Conservation (phyloP, 2,888 invertebrate genomes). For the Drosophila demipolita region DNA sequence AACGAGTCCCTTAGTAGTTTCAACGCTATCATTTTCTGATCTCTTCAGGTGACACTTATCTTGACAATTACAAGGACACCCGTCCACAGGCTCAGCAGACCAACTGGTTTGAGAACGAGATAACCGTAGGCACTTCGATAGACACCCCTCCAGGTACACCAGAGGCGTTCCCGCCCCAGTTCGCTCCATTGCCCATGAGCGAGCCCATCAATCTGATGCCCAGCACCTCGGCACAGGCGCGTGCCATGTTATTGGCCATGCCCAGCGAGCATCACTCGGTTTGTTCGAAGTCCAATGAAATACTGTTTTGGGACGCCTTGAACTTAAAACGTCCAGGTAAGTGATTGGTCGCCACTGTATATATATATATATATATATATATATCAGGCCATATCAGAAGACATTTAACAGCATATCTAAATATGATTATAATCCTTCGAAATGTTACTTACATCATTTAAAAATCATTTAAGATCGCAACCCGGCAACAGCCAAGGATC, state of each 20-base stretch:
- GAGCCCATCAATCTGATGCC: conserved; percentile 13
- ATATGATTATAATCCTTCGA: background rate
- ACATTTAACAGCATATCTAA: background rate
- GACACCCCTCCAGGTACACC: conserved; percentile 12
- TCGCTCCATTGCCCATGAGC: background rate
- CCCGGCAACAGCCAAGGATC: too few relatives aligned
- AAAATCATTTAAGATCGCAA: background rate
- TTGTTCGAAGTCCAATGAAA: background rate
- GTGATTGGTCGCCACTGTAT: background rate
- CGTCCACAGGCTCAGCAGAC: background rate
- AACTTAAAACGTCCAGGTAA: background rate
- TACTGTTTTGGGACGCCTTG: background rate
- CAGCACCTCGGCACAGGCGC: conserved; percentile 43
- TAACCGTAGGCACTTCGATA: background rate
- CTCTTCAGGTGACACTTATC: background rate
- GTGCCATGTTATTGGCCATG: conserved; percentile 2
- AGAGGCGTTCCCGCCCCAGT: accelerated
- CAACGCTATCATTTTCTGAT: too few relatives aligned
- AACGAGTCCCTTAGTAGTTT: background rate
- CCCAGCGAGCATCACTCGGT: background rate
- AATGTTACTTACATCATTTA: background rate
- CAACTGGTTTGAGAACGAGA: background rate
- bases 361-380: too few relatives aligned
- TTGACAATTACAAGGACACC: background rate
- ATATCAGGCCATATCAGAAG: background rate